Evolutionary conservation across 2,797 vertebrate species (phyloP), one percentile per base, ranked within the genome.

Genomic region (Dallia pectoralis): DNA sequence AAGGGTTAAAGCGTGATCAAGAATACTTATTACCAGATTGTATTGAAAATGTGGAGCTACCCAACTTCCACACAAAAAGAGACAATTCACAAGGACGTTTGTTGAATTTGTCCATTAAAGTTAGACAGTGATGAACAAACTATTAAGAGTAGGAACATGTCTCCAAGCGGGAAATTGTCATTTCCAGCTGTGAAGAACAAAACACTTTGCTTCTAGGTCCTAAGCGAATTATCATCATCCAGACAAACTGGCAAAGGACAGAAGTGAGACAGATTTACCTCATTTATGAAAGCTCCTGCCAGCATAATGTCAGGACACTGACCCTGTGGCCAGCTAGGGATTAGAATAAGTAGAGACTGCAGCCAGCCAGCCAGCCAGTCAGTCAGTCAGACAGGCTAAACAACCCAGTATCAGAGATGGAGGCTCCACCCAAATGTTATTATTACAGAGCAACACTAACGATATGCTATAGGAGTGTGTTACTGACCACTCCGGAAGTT

Each of bases 301-400:
- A 11, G 69, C 82, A 79, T 79, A 74, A 75, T 78, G 66, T 11
- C 51, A 53, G 75, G 33, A 71, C 74, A 78, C 62, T n/a, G 68
- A 64, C 78, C 82, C 19, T 85, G 48, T 44, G 51, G 11, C 29
- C 27, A 9, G 18, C 14, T 47, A 69, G n/a, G 74, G 81, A 84
- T 88, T 80, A 87, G 81, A 87, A 81, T 81, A 90, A 87, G 73
- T 86, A 74, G 33, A 75, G 83, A 81, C 72, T 84, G 70, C 66
- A 16, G 62, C 16, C n/a, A 12, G 53, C 22, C 22, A 22, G 51
- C 4, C n/a, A 59, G 22, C 9, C 9, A 44, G 40, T 44, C 14
- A n/a, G n/a, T n/a, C n/a, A n/a, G n/a, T n/a, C 48, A 8, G 61
- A 33, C 63, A 70, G 22, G 18, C 47, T 44, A 44, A 25, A 18